phyloP scores from a whole-genome alignment of 2,113 vertebrate genomes.

The Ellobius talpinus region DNA sequence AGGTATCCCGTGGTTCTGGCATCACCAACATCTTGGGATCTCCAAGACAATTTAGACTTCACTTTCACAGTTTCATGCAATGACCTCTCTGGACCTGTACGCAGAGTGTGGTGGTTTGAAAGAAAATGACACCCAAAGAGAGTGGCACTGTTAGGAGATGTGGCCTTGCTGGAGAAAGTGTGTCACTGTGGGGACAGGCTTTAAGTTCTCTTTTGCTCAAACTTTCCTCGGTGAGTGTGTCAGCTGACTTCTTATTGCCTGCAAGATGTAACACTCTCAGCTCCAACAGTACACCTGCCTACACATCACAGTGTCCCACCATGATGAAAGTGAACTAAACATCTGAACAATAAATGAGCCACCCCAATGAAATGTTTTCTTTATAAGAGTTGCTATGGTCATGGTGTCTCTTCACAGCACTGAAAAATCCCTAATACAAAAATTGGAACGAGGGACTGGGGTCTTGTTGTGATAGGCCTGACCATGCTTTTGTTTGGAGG shows the following conservation, averaged over 20 bases:
- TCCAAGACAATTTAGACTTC: background rate
- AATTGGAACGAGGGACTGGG: background rate
- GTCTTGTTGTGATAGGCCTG: background rate
- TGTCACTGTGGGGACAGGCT: background rate
- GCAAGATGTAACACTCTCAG: background rate
- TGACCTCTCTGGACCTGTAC: background rate
- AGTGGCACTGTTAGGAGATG: background rate
- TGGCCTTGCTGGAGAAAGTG: background rate
- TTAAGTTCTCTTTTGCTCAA: background rate
- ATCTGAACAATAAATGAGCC: background rate
- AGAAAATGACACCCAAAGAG: background rate
- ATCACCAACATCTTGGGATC: background rate
- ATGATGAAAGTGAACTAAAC: background rate
- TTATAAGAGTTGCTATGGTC: background rate
- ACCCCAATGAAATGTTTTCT: background rate
- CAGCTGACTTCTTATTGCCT: background rate
- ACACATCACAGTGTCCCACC: background rate
- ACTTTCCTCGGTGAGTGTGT: background rate
- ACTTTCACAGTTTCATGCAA: background rate
- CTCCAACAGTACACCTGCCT: background rate
- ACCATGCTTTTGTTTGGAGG: background rate
- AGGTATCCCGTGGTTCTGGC: background rate
- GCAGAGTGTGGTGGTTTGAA: background rate
- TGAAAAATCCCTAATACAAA: background rate
- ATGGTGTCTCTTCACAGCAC: background rate